These are phyloP conservation scores for Butorides virescens DNA, from an alignment of 2,113 vertebrate species.

Conservation along the genomic window DNA sequence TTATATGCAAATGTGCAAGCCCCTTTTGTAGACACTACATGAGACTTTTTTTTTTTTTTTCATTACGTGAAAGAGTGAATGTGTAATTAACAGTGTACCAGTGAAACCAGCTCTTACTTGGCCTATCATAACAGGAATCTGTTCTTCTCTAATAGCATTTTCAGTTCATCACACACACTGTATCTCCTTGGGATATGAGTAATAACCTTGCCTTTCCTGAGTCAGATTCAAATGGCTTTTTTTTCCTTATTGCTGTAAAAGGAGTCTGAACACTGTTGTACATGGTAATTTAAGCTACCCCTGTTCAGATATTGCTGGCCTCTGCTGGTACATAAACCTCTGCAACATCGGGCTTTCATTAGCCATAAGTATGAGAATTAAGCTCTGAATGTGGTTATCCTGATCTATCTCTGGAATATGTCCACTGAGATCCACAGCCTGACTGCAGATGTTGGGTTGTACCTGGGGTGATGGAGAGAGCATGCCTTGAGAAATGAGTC, in stretches of 20 bases:
- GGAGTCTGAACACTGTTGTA: not conserved
- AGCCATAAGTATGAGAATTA: not conserved
- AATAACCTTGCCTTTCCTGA: constrained; percentile 1
- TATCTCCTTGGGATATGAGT: constrained; percentile 3
- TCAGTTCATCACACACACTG: not conserved
- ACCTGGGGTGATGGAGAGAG: not conserved
- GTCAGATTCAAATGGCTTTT: not conserved
- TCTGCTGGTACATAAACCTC: constrained; percentile 3
- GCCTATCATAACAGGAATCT: constrained; percentile 23
- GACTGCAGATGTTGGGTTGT: not conserved
- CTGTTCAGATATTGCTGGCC: not conserved
- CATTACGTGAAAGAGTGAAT: not conserved
- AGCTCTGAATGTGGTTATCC: not conserved
- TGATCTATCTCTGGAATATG: not conserved
- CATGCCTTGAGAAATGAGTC: not conserved
- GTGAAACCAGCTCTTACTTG: not conserved
- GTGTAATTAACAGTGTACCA: constrained; percentile 9
- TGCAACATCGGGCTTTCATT: constrained; percentile 11
- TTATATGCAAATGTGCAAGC: constrained; percentile 38
- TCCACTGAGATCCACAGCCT: not conserved
- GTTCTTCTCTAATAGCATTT: constrained; percentile 30
- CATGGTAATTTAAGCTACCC: not conserved
- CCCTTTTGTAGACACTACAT: not conserved
- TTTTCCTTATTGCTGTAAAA: not conserved
- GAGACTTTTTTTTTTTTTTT: not conserved